These are phyloP conservation scores for Triplophysa dalaica DNA, from an alignment of 2,113 vertebrate genomes.

Conservation along the genomic window DNA sequence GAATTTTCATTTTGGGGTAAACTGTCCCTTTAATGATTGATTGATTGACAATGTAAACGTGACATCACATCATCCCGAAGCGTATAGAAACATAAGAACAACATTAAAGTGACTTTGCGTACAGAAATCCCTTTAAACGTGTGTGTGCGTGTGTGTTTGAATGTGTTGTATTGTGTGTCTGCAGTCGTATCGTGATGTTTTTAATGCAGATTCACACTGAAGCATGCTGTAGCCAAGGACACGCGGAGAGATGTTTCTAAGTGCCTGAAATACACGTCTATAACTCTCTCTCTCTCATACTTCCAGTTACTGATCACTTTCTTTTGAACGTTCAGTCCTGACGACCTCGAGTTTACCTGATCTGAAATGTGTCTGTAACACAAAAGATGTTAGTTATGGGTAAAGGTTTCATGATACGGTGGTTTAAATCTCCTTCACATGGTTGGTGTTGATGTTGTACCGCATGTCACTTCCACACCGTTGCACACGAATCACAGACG, in stretches of 20 bases:
- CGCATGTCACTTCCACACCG: no score
- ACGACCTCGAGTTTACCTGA: constrained; percentile 14
- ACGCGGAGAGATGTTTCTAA: constrained; percentile 69
- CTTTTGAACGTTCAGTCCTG: not conserved
- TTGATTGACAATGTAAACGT: no score
- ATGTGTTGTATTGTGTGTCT: constrained; percentile 64
- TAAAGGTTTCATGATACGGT: not conserved
- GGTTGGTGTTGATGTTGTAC: no score
- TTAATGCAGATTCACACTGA: constrained; percentile 63
- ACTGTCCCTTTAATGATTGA: no score
- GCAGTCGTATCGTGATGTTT: constrained; percentile 55
- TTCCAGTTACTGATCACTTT: constrained; percentile 21
- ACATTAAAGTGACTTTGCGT: constrained; percentile 58
- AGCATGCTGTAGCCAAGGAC: constrained; percentile 78
- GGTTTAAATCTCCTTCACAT: no score
- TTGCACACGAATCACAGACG: no score
- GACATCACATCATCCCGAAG: not conserved
- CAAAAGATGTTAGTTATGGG: not conserved
- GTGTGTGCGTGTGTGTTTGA: constrained; percentile 59
- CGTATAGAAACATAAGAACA: not conserved
- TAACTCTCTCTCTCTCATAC: constrained; percentile 31
- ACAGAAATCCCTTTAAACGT: constrained; percentile 71
- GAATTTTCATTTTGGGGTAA: no score
- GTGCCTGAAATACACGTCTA: constrained; percentile 73
- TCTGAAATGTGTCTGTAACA: not conserved